Base-by-base conservation (phyloP, 2,113 vertebrate species). In the Notothenia rossii region DNA sequence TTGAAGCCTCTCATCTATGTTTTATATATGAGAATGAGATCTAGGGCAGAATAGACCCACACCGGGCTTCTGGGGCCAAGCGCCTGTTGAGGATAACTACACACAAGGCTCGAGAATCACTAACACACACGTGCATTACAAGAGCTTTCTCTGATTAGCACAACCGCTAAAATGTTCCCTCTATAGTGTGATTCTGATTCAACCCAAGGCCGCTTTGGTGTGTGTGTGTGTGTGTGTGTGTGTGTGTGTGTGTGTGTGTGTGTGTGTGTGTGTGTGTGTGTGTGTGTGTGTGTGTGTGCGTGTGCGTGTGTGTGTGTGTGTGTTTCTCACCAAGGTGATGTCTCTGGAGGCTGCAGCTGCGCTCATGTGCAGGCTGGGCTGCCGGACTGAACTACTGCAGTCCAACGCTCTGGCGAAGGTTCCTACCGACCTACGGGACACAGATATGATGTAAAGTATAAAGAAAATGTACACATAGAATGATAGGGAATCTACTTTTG, bases 281-380 rank as follows among this genome's bases (percentile, higher is more conserved):
- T 22, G 22, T 54, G 68, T 64, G 50, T 51, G 25, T 17, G 76
- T 63, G 50, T 65, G 45, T 63, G 54, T 58, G 68, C 62, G 50
- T 54, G 29, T 10, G 76, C 63, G 51, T 2, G 29, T 17, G 76
- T 70, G 81, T 3, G 15, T 60, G 63, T 67, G 48, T 62, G 29
- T 63, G 12, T 64, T 53, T 72, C 90, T 94, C 86, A 96, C 95
- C 94, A 96, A 85, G 48, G 95, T 96, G 90, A 96, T 96, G 88
- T 96, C 95, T 84, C 95, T 93, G 76, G 95, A 96, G 83, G 95
- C 95, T 55, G 95, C 95, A 8, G 95, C 95, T 14, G 95, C 95
- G 6, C 95, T 96, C 95, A 96, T 96, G 87, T 96, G 95, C 25
- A 96, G 94, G 78, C 95, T 96, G 75, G 95, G 95, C 92, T 96